Evolutionary conservation across 2,888 invertebrate species (phyloP).

Genomic region (Eurytoma californica): DNA sequence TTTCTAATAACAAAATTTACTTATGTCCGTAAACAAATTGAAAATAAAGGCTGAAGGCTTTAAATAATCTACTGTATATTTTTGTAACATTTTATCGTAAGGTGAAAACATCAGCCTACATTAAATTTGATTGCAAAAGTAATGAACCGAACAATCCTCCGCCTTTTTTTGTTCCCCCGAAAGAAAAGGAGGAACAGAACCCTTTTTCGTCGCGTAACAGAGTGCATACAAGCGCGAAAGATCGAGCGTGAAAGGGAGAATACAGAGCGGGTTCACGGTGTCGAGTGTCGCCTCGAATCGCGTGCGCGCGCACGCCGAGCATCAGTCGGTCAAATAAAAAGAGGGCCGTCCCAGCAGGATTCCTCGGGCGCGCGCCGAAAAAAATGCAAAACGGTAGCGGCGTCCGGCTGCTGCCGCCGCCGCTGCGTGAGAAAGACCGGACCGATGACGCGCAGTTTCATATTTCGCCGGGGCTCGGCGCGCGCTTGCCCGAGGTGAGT

Average conservation of each 20-base stretch:
- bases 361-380: not conserved
- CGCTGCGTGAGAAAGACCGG: conserved; percentile 37
- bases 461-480: conserved; percentile 17
- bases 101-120: too few species aligned
- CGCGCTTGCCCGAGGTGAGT: conserved; percentile 15
- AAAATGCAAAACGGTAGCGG: conserved; percentile 51
- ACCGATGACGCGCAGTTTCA: conserved; percentile 37
- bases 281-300: conserved; percentile 38
- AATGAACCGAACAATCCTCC: too few species aligned
- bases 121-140: too few species aligned
- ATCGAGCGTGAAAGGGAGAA: conserved; percentile 28
- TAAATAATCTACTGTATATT: too few species aligned
- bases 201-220: not conserved
- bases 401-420: conserved; percentile 1
- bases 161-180: not conserved
- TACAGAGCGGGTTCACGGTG: conserved; percentile 7
- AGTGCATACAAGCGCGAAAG: conserved; percentile 7
- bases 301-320: not conserved
- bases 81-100: too few species aligned
- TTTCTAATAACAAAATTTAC: too few species aligned
- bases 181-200: not conserved
- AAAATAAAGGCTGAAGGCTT: too few species aligned
- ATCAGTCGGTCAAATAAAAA: not conserved
- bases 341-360: not conserved
- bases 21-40: too few species aligned